phyloP scores from a whole-genome alignment of 2,888 invertebrate genomes.

The Drosophila nigritarsus region DNA sequence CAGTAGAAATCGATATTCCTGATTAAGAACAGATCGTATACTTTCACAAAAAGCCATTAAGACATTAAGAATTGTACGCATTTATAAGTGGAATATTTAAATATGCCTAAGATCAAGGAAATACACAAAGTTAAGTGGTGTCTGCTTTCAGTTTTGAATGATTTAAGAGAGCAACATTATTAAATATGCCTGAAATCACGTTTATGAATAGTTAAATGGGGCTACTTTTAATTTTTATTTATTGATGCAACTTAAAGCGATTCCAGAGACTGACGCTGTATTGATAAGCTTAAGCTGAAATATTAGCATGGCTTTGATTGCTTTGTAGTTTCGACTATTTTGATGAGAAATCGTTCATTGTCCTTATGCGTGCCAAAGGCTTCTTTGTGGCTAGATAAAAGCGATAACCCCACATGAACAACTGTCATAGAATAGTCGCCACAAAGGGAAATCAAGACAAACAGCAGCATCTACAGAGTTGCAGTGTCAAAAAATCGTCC shows the following conservation, averaged over 20 bases:
- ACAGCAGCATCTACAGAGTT: slow-evolving; percentile 27
- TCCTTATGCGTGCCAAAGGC: not conserved
- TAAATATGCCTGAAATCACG: no score
- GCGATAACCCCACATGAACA: slow-evolving; percentile 40
- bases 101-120: not conserved
- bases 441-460: slow-evolving; percentile 25
- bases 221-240: not conserved
- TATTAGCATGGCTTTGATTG: not conserved
- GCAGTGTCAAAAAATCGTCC: slow-evolving; percentile 38
- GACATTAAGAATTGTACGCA: not conserved
- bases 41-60: not conserved
- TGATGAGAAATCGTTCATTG: slow-evolving; percentile 5
- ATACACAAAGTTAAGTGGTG: no score
- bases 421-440: slow-evolving; percentile 19
- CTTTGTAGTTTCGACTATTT: not conserved
- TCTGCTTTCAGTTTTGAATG: no score
- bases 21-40: not conserved
- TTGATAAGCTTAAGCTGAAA: not conserved
- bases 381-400: slow-evolving; percentile 44
- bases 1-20: not conserved
- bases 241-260: not conserved
- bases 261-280: not conserved
- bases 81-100: not conserved
- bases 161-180: no score
- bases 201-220: no score